phyloP scores from a whole-genome alignment of 2,113 vertebrate genomes.

The Nettapus auritus region DNA sequence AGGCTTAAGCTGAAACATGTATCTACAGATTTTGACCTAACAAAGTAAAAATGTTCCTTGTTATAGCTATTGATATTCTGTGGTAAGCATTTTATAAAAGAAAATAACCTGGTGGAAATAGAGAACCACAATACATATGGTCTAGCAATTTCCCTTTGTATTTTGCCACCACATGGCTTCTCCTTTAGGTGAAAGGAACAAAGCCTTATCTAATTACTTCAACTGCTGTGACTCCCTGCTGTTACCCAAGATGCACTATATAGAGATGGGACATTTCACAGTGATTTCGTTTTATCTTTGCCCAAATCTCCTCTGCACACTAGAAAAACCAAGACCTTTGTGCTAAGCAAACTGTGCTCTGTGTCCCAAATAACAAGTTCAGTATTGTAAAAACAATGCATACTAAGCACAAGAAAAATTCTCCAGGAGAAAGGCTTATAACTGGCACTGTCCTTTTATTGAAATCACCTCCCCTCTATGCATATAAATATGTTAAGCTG shows the following conservation, averaged over 20 bases:
- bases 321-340: slow-evolving; percentile 13
- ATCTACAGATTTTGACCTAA: background rate
- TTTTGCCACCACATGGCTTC: background rate
- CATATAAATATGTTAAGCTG: background rate
- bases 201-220: slow-evolving; percentile 50
- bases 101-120: background rate
- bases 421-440: background rate
- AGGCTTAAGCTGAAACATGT: background rate
- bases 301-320: background rate
- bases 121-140: background rate
- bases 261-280: slow-evolving; percentile 10
- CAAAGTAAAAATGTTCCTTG: background rate
- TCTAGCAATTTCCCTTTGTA: background rate
- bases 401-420: background rate
- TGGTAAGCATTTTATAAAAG: background rate
- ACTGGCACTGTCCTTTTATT: background rate
- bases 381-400: background rate
- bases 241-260: slow-evolving; percentile 7
- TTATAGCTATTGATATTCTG: background rate
- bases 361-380: background rate
- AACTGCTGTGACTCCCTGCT: slow-evolving; percentile 22
- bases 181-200: slow-evolving; percentile 51
- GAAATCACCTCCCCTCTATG: background rate
- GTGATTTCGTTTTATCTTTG: slow-evolving; percentile 17
- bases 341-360: background rate